These are phyloP conservation scores for Campylomormyrus tamandua DNA, from an alignment of 2,113 vertebrate genomes.

Conservation along the genomic window DNA sequence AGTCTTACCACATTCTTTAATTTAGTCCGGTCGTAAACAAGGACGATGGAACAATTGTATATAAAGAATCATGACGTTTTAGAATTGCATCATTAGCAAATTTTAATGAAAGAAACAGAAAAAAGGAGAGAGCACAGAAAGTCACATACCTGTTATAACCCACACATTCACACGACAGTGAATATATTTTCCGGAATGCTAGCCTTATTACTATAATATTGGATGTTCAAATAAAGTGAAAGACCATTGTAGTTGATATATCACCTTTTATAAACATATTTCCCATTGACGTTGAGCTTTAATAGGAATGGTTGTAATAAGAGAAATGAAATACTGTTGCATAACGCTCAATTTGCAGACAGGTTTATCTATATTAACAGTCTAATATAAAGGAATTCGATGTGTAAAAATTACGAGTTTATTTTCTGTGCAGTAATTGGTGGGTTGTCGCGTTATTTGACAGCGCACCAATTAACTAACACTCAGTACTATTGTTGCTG, in stretches of 20 bases:
- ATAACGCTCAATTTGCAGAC: background rate
- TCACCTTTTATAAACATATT: background rate
- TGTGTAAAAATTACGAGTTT: background rate
- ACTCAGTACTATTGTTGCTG: background rate
- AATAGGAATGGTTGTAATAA: background rate
- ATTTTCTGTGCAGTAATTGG: background rate
- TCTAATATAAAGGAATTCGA: background rate
- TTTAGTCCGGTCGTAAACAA: background rate
- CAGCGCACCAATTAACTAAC: background rate
- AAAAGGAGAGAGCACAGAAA: background rate
- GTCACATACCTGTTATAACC: background rate
- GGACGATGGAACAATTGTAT: background rate
- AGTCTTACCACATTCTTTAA: background rate
- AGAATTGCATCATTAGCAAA: background rate
- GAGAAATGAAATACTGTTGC: background rate
- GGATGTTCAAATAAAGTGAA: background rate
- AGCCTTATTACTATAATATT: background rate
- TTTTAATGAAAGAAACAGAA: background rate
- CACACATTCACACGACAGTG: background rate
- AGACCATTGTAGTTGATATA: background rate
- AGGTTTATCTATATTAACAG: background rate
- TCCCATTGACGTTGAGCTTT: background rate
- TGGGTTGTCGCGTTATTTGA: background rate
- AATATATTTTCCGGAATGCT: background rate
- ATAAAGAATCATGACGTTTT: background rate